A percentile compares a stretch with the other conserved stretches of the same genome.
These are phyloP conservation scores for Maniola hyperantus DNA, from an alignment of 2,888 invertebrate species.

Conservation along the genomic window DNA sequence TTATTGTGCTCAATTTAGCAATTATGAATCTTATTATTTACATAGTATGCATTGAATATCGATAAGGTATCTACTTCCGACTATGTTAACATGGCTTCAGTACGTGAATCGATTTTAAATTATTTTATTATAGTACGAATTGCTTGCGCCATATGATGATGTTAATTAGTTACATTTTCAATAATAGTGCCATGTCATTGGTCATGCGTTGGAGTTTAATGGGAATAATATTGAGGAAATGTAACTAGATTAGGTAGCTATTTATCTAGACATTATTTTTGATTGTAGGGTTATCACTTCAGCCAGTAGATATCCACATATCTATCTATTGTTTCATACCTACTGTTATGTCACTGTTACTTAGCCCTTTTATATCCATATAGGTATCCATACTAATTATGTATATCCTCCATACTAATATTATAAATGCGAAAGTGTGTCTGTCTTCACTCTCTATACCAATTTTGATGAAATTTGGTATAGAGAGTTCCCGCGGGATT, in stretches of 20 bases:
- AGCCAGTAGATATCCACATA: not conserved
- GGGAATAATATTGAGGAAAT: not conserved
- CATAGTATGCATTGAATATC: slow-evolving; percentile 35
- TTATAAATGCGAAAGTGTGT: too few relatives aligned
- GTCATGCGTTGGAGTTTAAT: slow-evolving; percentile 15
- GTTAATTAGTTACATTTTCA: slow-evolving; percentile 31
- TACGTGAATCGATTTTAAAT: slow-evolving; percentile 40
- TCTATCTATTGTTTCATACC: not conserved
- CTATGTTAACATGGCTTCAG: slow-evolving; percentile 39
- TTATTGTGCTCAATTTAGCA: slow-evolving; percentile 20
- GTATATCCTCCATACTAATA: too few relatives aligned
- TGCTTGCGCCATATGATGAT: slow-evolving; percentile 28
- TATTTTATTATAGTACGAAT: slow-evolving; percentile 31
- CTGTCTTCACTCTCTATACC: too few relatives aligned
- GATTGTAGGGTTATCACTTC: not conserved
- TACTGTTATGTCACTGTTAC: not conserved
- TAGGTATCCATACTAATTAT: too few relatives aligned
- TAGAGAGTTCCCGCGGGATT: too few relatives aligned
- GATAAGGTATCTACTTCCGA: slow-evolving; percentile 42
- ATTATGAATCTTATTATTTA: slow-evolving; percentile 30
- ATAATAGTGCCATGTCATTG: slow-evolving; percentile 29
- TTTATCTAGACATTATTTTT: not conserved
- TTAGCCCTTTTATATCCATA: not conserved
- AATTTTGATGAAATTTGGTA: too few relatives aligned
- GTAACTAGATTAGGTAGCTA: too few relatives aligned